These are phyloP conservation scores for Argynnis bischoffii DNA, from an alignment of 2,888 invertebrate species.

Conservation along the genomic window DNA sequence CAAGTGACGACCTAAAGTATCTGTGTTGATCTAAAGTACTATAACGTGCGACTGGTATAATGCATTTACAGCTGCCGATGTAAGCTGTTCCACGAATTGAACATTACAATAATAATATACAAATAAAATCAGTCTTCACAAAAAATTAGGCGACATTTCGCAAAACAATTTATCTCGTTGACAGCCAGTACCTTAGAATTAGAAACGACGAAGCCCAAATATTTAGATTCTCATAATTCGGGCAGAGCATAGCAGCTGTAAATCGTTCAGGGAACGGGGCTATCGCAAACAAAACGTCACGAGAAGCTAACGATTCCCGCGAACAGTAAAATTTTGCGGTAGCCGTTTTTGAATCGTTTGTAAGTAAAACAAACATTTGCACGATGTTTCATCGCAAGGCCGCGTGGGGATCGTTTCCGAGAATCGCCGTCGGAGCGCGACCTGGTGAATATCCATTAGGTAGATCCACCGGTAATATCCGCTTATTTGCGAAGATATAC, in stretches of 20 bases:
- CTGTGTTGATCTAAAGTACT: background rate
- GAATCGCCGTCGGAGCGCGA: conserved; percentile 52
- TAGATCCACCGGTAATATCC: conserved; percentile 35
- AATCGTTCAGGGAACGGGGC: conserved; percentile 63
- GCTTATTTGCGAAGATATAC: conserved; percentile 36
- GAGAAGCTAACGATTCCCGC: conserved; percentile 59
- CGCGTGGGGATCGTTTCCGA: conserved; percentile 62
- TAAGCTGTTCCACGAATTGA: conserved; percentile 65
- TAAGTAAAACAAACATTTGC: conserved; percentile 75
- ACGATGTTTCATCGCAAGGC: conserved; percentile 72
- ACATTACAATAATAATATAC: conserved; percentile 56
- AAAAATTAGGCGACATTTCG: conserved; percentile 39
- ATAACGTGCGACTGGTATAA: conserved; percentile 44
- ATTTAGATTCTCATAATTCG: conserved; percentile 49
- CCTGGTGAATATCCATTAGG: conserved; percentile 52
- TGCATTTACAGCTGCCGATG: conserved; percentile 58
- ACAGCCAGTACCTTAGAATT: conserved; percentile 29
- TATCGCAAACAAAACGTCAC: conserved; percentile 71
- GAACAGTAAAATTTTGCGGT: conserved; percentile 70
- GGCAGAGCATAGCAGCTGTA: conserved; percentile 59
- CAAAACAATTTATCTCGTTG: conserved; percentile 35
- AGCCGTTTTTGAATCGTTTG: conserved; percentile 70
- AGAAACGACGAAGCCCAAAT: conserved; percentile 47
- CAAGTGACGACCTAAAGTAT: conserved; percentile 1
- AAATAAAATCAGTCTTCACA: conserved; percentile 54